phyloP scores from a whole-genome alignment of 2,797 vertebrate species.

The Darevskia nairensis region DNA sequence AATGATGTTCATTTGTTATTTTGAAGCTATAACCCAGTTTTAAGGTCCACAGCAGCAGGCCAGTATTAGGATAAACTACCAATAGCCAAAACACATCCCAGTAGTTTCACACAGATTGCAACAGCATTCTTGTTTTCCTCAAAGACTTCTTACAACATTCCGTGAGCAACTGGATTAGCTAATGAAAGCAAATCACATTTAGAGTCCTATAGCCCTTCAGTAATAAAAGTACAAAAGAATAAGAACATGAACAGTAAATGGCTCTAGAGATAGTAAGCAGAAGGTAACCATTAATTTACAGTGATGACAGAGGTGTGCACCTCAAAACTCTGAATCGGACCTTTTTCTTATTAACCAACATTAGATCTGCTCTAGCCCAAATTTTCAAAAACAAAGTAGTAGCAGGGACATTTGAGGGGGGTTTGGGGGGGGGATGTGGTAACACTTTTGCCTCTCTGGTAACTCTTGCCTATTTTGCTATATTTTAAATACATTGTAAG shows the following conservation, averaged over 20 bases:
- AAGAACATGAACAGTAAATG: not conserved
- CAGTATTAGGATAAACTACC: not conserved
- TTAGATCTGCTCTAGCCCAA: too few relatives aligned
- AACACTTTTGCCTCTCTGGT: too few relatives aligned
- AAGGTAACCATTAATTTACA: not conserved
- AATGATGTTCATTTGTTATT: not conserved
- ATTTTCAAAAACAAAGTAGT: too few relatives aligned
- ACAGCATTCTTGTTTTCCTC: not conserved
- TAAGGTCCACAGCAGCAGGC: not conserved
- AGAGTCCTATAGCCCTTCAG: not conserved
- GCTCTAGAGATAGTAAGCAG: not conserved
- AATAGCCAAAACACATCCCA: not conserved
- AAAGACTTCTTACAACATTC: not conserved
- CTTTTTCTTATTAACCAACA: not conserved
- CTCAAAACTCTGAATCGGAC: not conserved
- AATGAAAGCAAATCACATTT: not conserved
- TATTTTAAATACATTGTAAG: too few relatives aligned
- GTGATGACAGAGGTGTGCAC: not conserved
- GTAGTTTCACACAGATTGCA: not conserved
- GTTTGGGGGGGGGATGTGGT: too few relatives aligned
- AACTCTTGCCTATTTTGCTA: too few relatives aligned
- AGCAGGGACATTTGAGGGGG: too few relatives aligned
- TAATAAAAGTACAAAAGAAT: not conserved
- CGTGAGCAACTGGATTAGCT: not conserved
- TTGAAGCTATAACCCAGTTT: not conserved